Conservation (phyloP, 2,797 vertebrate species). For the Hypotaenidia philippensis region DNA sequence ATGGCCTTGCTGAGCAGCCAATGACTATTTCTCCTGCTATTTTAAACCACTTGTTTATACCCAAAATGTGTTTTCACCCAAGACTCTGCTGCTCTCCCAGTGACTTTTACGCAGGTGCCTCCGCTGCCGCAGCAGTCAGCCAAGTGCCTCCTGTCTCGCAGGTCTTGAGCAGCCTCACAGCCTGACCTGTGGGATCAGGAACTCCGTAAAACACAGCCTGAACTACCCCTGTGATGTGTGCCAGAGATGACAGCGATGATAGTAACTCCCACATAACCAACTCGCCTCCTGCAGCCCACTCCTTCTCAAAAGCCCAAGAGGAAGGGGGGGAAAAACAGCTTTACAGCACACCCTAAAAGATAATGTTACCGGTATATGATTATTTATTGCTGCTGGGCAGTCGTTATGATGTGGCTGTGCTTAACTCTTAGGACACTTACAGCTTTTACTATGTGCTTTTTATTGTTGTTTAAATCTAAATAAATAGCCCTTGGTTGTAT, state of each 20-base stretch:
- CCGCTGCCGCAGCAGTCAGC: not conserved
- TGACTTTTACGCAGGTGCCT: not conserved
- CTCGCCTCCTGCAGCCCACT: conserved; percentile 29
- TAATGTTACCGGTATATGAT: conserved; percentile 58
- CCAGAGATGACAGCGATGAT: not conserved
- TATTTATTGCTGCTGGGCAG: conserved; percentile 70
- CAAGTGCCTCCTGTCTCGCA: not conserved
- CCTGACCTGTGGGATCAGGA: not conserved
- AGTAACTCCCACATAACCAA: conserved; percentile 35
- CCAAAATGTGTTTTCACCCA: not conserved
- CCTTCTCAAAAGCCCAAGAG: conserved; percentile 41
- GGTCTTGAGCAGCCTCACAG: not conserved
- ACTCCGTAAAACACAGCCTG: not conserved
- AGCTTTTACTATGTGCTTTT: conserved; percentile 62
- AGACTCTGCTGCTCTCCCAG: not conserved
- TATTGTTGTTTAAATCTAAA: conserved; percentile 66
- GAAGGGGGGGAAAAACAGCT: conserved; percentile 13
- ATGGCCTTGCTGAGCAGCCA: not conserved
- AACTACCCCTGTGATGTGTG: not conserved
- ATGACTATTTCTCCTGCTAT: not conserved
- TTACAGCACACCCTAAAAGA: conserved; percentile 58
- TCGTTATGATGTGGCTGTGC: conserved; percentile 20
- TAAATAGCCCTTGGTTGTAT: conserved; percentile 19
- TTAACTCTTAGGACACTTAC: conserved; percentile 61
- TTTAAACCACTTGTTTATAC: conserved; percentile 36